Evolutionary conservation across 2,797 vertebrate species (phyloP), one percentile per base, ranked within the genome.

Genomic region (Hypotaenidia okinawae): DNA sequence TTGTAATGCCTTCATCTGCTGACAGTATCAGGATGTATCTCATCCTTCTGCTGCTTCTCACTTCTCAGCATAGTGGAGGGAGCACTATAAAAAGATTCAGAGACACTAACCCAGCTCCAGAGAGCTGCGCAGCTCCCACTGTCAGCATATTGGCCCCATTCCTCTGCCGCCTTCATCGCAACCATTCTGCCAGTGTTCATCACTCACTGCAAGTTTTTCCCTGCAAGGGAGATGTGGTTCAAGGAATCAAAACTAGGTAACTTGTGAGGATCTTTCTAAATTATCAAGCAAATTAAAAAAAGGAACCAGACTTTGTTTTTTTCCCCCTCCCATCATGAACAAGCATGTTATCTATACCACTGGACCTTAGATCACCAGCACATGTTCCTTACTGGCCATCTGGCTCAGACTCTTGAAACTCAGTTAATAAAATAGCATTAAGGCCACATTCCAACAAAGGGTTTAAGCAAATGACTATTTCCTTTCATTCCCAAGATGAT

Each of bases 81-180:
- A 93, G 35, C 4, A 13, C 81, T 95, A 83, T 89, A 78, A 87
- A 95, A 95, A 94, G 84, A 88, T 70, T 49, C 80, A 93, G 78
- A 87, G 88, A 81, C 30, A 10, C 27, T 15, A 82, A 17, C 43
- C 43, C 59, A 91, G 37, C 78, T 93, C 72, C 75, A 0, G 0
- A 75, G 81, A 70, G 62, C 81, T 64, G 89, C 84, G 84, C 28
- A 64, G 70, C 80, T 63, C n/a, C 5, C 5, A 19, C 68, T 89
- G 70, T 35, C 84, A 91, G 91, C 87, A 62, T 33, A 7, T 4
- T 84, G 90, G 90, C 91, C 73, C 43, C 1, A 35, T 10, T 96
- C 83, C 84, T 62, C 84, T 55, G 83, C 39, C 6, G 0, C 70
- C 72, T 63, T 67, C 92, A 43, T 51, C 23, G 0, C 76, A 79